A percentile compares a stretch with the other conserved stretches of the same genome.
These are phyloP conservation scores for Anguilla obscura DNA, from an alignment of 2,797 vertebrate species.

Conservation along the genomic window DNA sequence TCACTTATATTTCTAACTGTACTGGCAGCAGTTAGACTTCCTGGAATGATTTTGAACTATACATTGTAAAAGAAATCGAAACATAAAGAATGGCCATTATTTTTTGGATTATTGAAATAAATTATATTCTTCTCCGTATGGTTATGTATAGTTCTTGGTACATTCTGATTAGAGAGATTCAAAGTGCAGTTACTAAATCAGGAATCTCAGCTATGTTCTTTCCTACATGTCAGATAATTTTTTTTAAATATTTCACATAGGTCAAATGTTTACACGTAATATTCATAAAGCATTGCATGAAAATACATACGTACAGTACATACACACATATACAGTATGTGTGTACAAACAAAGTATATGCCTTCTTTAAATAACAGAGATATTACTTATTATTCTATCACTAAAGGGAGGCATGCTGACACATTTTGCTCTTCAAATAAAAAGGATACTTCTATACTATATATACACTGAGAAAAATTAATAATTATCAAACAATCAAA, in stretches of 20 bases:
- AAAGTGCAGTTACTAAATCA: background rate
- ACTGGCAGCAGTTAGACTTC: background rate
- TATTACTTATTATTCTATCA: background rate
- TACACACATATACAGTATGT: no score
- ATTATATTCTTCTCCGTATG: background rate
- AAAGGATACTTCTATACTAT: background rate
- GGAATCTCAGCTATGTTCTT: no score
- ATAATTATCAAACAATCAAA: background rate
- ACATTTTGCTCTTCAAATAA: background rate
- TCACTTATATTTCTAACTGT: slow-evolving; percentile 8
- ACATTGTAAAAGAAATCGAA: background rate
- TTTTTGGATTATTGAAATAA: background rate
- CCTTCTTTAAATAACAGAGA: background rate
- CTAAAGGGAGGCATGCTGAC: no score
- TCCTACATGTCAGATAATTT: no score
- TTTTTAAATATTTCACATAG: background rate
- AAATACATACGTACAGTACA: background rate
- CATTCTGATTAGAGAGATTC: background rate
- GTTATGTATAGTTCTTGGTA: background rate
- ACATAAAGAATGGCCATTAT: background rate
- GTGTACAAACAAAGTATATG: background rate
- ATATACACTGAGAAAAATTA: no score
- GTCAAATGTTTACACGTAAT: background rate
- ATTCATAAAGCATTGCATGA: background rate
- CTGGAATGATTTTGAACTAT: background rate